Percentiles rank a stretch among this genome's conserved stretches.
phyloP scores from a whole-genome alignment of 2,113 vertebrate species.

The Pantherophis guttatus region DNA sequence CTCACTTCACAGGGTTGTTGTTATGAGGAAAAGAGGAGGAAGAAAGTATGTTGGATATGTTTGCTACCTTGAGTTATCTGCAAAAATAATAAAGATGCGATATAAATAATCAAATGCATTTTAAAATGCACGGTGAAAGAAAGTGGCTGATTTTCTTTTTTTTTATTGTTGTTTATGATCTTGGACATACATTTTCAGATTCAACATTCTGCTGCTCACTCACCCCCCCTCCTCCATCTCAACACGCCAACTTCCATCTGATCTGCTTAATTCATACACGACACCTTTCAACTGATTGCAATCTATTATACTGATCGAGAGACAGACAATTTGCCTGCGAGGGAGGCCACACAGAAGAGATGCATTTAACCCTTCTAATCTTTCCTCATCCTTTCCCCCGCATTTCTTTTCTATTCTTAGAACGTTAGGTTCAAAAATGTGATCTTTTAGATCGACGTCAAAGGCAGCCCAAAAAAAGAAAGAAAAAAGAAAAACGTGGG shows the following conservation, averaged over 20 bases:
- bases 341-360: slow-evolving; percentile 27
- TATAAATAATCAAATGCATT: background rate
- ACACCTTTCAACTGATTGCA: slow-evolving; percentile 70
- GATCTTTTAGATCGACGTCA: background rate
- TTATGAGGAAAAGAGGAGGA: background rate
- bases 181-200: slow-evolving; percentile 67
- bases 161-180: slow-evolving; percentile 63
- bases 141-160: slow-evolving; percentile 35
- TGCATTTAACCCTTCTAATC: slow-evolving; percentile 53
- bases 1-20: background rate
- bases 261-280: slow-evolving; percentile 61
- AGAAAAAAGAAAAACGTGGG: background rate
- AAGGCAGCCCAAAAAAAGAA: background rate
- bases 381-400: slow-evolving; percentile 2
- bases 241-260: slow-evolving; percentile 33
- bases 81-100: background rate
- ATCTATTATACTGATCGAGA: slow-evolving; percentile 70
- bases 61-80: background rate
- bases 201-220: slow-evolving; percentile 40
- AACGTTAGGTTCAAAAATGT: background rate
- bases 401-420: background rate
- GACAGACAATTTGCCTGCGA: slow-evolving; percentile 52
- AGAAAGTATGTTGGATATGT: background rate
- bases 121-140: slow-evolving; percentile 26
- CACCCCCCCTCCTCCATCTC: slow-evolving; percentile 17